Evolutionary conservation across 2,888 invertebrate genomes (phyloP).

Genomic region (Agrochola lychnidis): DNA sequence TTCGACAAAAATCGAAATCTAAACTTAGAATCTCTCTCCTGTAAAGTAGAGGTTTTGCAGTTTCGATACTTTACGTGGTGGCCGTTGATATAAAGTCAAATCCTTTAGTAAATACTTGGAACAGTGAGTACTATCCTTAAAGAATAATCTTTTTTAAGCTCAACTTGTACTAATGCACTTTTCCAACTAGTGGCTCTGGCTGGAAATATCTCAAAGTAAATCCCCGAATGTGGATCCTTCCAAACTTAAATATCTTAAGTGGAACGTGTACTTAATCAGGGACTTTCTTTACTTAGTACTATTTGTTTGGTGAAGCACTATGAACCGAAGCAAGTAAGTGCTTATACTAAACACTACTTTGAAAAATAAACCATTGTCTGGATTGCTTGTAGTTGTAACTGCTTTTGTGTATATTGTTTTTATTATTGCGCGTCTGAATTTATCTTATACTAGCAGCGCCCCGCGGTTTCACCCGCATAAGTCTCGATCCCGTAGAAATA

Average conservation of each 20-base stretch:
- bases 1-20: too few relatives aligned
- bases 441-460: background rate
- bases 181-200: conserved; percentile 19
- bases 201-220: conserved; percentile 49
- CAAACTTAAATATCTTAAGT: conserved; percentile 61
- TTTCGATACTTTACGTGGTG: too few relatives aligned
- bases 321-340: conserved; percentile 34
- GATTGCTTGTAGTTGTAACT: conserved; percentile 17
- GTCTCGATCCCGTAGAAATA: too few relatives aligned
- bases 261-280: conserved; percentile 62
- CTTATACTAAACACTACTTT: conserved; percentile 56
- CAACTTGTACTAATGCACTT: conserved; percentile 31
- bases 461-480: too few relatives aligned
- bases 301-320: conserved; percentile 57
- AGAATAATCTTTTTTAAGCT: conserved; percentile 9
- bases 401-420: conserved; percentile 38
- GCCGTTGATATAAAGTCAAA: background rate
- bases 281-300: conserved; percentile 52
- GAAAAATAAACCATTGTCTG: conserved; percentile 59
- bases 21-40: too few relatives aligned
- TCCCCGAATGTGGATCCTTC: conserved; percentile 25
- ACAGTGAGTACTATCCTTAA: background rate
- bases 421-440: conserved; percentile 10
- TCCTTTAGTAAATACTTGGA: background rate
- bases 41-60: too few relatives aligned